These are phyloP conservation scores for Neofelis nebulosa DNA, from an alignment of 2,113 vertebrate genomes.

Conservation along the genomic window DNA sequence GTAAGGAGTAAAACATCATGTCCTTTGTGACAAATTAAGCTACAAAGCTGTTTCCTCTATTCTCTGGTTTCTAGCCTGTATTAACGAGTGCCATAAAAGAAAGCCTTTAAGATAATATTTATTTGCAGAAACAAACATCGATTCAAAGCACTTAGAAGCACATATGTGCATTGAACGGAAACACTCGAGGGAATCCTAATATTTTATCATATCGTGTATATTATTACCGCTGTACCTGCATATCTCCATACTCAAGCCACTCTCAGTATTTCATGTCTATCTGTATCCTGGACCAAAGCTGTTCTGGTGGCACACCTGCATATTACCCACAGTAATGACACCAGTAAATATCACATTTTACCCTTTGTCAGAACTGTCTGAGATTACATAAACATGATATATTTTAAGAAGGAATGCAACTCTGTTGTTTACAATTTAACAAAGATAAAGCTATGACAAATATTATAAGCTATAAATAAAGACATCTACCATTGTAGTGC, in stretches of 20 bases:
- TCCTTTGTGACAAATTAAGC: conserved; percentile 74
- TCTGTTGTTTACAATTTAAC: conserved; percentile 76
- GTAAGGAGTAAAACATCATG: conserved; percentile 54
- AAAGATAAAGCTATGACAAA: conserved; percentile 79
- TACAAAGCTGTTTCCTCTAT: conserved; percentile 50
- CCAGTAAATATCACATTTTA: conserved; percentile 75
- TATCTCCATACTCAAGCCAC: conserved; percentile 67
- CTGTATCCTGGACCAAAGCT: conserved; percentile 61
- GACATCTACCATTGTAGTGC: conserved; percentile 66
- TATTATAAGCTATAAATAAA: conserved; percentile 82
- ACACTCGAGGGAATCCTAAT: conserved; percentile 79
- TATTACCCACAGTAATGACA: conserved; percentile 69
- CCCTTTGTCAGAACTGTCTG: conserved; percentile 67
- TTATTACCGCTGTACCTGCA: conserved; percentile 66
- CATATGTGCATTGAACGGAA: conserved; percentile 72
- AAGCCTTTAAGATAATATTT: conserved; percentile 84
- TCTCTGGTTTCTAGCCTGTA: conserved; percentile 70
- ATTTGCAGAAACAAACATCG: conserved; percentile 83
- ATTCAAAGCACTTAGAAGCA: conserved; percentile 83
- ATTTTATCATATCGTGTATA: conserved; percentile 78
- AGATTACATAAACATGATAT: conserved; percentile 62
- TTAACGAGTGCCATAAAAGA: conserved; percentile 80
- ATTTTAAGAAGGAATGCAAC: conserved; percentile 65
- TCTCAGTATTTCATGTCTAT: conserved; percentile 74
- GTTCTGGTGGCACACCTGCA: conserved; percentile 61